Evolutionary conservation across 1,140 invertebrate genomes (phyloP).

Genomic region (Leptonema lineaticorne): DNA sequence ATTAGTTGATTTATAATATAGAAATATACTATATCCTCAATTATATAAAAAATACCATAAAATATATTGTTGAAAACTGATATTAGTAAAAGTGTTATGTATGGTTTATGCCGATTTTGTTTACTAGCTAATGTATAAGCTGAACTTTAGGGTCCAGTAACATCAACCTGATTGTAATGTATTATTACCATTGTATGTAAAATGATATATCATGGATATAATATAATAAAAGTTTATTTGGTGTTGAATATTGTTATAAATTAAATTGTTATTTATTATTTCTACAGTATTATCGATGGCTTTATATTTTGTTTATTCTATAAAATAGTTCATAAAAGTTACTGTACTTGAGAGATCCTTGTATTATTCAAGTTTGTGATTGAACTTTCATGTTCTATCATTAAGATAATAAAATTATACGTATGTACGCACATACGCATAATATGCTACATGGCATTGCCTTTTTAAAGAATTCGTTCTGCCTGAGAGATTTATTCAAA

Average conservation of each 20-base stretch:
- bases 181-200: background rate
- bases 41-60: too few species aligned
- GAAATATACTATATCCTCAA: too few species aligned
- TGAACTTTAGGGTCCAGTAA: background rate
- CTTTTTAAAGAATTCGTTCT: slow-evolving; percentile 17
- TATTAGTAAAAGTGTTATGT: too few species aligned
- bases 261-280: background rate
- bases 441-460: slow-evolving; percentile 3
- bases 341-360: background rate
- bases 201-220: background rate
- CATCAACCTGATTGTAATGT: background rate
- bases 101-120: too few species aligned
- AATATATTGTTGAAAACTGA: too few species aligned
- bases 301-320: background rate
- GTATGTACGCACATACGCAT: background rate
- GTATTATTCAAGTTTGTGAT: too few species aligned
- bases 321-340: background rate
- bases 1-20: too few species aligned
- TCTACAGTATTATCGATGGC: background rate
- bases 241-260: background rate
- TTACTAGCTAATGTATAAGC: background rate
- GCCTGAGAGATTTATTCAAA: slow-evolving; percentile 20
- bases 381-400: background rate
- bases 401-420: background rate
- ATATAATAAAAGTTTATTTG: too few species aligned